Base-by-base conservation (phyloP, 2,113 vertebrate genomes). In the Pampusana beccarii region DNA sequence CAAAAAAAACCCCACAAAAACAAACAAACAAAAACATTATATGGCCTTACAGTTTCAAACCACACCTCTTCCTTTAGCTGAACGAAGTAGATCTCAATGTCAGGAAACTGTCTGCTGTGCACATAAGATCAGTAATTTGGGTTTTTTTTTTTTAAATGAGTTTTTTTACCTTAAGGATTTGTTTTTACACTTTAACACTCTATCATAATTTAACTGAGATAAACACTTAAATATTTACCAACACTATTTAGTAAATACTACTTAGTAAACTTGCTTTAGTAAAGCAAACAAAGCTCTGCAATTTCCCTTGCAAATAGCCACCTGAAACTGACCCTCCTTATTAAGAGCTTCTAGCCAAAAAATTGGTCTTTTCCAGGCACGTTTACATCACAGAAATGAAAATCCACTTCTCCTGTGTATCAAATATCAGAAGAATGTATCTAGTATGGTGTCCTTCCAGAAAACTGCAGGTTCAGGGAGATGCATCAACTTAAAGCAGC, bases 211-310 rank as follows among this genome's bases (percentile, higher is more conserved):
- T 80, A 88, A 86, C 42, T 67, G 50, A 90, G 18, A 54, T 53
- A 92, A 96, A 10, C 24, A 94, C 72, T 89, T 78, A 72, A 90
- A 86, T 84, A 86, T 91, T 96, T 96, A 90, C 75, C 88, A 85
- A 81, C 34, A 48, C 13, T 79, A 21, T 28, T 91, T 80, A 73
- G 46, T 65, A 89, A 95, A 84, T 50, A 53, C 38, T 83, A 53
- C 38, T 83, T 62, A 54, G 21, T 60, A 70, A 8, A 2, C 70
- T 31, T 58, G 9, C 18, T 54, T 60, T 51, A 62, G 16, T 40
- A 71, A 86, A 82, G 16, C 24, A 77, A 83, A 89, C 75, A 80
- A 64, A 91, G 88, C 38, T 60, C 60, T n/a, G 8, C 11, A 28
- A 88, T 86, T 94, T 92, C 25, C 13, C 53, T 71, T 91, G 42